phyloP scores from a whole-genome alignment of 2,797 vertebrate genomes.

The Anolis apletophallus region DNA sequence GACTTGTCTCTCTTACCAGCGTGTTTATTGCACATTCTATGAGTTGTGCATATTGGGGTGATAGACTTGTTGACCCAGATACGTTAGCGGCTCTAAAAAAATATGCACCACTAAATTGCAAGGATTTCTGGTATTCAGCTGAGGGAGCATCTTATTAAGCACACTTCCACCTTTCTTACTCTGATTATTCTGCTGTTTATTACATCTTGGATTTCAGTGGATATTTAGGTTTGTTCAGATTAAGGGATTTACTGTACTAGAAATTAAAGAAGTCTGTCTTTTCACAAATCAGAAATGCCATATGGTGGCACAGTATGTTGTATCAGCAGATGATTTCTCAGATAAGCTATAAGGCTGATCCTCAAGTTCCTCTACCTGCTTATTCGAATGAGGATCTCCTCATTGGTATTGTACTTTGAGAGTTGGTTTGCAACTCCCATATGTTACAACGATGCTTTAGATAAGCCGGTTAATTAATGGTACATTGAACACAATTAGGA shows the following conservation, averaged over 20 bases:
- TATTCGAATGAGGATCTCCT: neutral
- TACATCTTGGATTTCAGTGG: slow-evolving; percentile 43
- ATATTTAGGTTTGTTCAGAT: slow-evolving; percentile 61
- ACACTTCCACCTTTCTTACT: slow-evolving; percentile 18
- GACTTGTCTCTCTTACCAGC: fast-evolving
- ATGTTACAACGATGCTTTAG: slow-evolving; percentile 48
- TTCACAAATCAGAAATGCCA: slow-evolving; percentile 39
- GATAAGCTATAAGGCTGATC: slow-evolving; percentile 44
- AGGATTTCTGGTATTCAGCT: neutral
- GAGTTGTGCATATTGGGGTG: neutral
- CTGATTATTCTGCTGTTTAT: slow-evolving; percentile 47
- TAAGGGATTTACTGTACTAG: slow-evolving; percentile 66
- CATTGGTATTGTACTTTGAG: neutral
- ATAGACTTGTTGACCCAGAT: neutral
- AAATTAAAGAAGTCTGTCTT: slow-evolving; percentile 54
- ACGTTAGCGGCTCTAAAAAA: fast-evolving
- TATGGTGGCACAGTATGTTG: slow-evolving; percentile 33
- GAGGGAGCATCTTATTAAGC: slow-evolving; percentile 28
- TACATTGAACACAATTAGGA: slow-evolving; percentile 34
- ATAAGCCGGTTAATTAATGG: slow-evolving; percentile 58
- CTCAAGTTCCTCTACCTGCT: slow-evolving; percentile 4
- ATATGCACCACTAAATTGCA: fast-evolving
- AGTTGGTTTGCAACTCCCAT: slow-evolving; percentile 20
- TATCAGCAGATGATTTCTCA: slow-evolving; percentile 39
- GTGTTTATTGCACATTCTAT: neutral